Evolutionary conservation across 2,113 vertebrate species (phyloP), one percentile per base, ranked within the genome.

Genomic region (Mola mola): DNA sequence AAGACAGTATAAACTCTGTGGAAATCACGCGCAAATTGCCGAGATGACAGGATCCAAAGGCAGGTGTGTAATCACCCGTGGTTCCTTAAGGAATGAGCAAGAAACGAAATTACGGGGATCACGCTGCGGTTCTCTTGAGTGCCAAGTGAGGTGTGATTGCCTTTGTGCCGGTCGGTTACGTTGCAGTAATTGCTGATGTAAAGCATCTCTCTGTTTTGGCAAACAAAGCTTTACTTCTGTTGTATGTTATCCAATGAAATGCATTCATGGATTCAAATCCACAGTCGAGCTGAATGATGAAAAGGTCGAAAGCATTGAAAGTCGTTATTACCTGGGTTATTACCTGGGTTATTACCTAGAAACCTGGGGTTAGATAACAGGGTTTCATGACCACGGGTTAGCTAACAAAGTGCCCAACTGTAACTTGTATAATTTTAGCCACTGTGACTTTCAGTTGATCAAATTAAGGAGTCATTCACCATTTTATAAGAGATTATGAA

Each of bases 131-230:
- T 72, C 10, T 17, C 40, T n/a, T 16, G 60, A 55, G 48, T 29
- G 40, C 47, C 64, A 25, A 44, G 63, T 65, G 60, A 82, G 68
- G 74, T 63, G 65, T 76, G 82, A 81, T 75, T 72, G 77, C 72
- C 66, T 76, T 61, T 69, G 61, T 49, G 67, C 61, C 43, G 42
- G 25, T 43, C 64, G 71, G 62, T 70, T 65, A 66, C 40, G 77
- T 61, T 72, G 62, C n/a, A 46, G 55, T 29, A 79, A 75, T 51
- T 74, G 82, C 82, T 82, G 82, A 80, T 76, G 75, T 53, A 28
- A 72, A 79, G 66, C 72, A 59, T 72, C 62, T 58, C 52, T 44
- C 31, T 62, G 44, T 62, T 72, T 46, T 72, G 42, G 67, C 40
- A 52, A 48, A 41, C 56, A 75, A 61, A 67, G 64, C 66, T 48